Evolutionary conservation across 2,888 invertebrate genomes (phyloP).

Genomic region (Ophonus ardosiacus): DNA sequence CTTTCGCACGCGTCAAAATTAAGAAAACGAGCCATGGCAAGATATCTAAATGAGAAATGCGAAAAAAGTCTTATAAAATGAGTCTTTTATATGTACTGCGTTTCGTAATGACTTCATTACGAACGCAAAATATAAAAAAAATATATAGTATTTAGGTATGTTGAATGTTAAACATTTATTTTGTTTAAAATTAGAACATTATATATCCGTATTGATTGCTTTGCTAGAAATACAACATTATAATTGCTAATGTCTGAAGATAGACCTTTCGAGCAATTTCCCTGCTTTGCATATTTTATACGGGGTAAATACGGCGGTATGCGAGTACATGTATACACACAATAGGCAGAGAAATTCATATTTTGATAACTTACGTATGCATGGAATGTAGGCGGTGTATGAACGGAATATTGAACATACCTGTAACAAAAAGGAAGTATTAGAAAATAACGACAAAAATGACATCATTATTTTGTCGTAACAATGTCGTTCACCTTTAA

Average conservation of each 20-base stretch:
- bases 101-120: no score
- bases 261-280: conserved; percentile 15
- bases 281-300: conserved; percentile 29
- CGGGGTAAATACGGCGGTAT: background rate
- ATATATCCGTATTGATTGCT: background rate
- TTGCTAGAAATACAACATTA: background rate
- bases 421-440: conserved; percentile 38
- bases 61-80: no score
- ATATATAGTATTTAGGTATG: no score
- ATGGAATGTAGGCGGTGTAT: background rate
- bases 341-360: conserved; percentile 2
- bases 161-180: no score
- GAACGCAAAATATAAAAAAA: no score
- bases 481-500: conserved; percentile 16
- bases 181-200: background rate
- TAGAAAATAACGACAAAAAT: conserved; percentile 5
- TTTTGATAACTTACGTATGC: conserved; percentile 42
- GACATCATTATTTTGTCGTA: conserved; percentile 23
- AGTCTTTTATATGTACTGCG: no score
- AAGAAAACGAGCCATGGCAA: no score
- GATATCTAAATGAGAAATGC: no score
- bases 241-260: conserved; percentile 19
- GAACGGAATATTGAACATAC: conserved; percentile 36
- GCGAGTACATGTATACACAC: background rate
- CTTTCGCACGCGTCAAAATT: no score